These are phyloP conservation scores for Danio aesculapii DNA, from an alignment of 2,797 vertebrate genomes.

Conservation along the genomic window DNA sequence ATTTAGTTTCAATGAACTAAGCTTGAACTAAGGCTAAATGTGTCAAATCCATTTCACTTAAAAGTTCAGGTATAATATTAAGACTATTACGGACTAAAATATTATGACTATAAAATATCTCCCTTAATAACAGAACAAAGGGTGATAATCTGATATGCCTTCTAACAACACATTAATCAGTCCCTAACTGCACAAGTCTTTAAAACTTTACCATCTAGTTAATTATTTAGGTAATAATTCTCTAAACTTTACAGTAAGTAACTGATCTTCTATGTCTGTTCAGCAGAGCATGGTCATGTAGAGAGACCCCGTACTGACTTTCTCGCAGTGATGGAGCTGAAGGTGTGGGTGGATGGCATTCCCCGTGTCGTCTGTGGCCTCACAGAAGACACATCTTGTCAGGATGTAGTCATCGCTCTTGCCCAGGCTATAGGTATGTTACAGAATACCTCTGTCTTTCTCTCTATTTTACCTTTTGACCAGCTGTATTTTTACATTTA, in stretches of 20 bases:
- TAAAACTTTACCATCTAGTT: not conserved
- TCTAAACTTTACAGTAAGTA: not conserved
- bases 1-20: too few relatives aligned
- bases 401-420: slow-evolving; percentile 93
- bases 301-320: slow-evolving; percentile 49
- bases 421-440: slow-evolving; percentile 90
- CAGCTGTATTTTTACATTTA: not conserved
- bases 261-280: slow-evolving; percentile 19
- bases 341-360: slow-evolving; percentile 93
- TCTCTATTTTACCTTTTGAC: not conserved
- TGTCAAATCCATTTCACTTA: not conserved
- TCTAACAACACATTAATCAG: not conserved
- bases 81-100: not conserved
- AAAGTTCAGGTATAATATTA: not conserved
- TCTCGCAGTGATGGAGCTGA: slow-evolving; percentile 86
- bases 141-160: not conserved
- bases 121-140: not conserved
- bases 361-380: slow-evolving; percentile 91
- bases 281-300: slow-evolving; percentile 50
- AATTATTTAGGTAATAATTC: too few relatives aligned
- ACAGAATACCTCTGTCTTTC: not conserved
- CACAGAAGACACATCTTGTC: slow-evolving; percentile 88
- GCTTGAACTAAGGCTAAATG: too few relatives aligned
- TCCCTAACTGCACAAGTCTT: too few relatives aligned
- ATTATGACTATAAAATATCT: not conserved